phyloP scores from a whole-genome alignment of 1,140 invertebrate species.

The Eriocheir sinensis region DNA sequence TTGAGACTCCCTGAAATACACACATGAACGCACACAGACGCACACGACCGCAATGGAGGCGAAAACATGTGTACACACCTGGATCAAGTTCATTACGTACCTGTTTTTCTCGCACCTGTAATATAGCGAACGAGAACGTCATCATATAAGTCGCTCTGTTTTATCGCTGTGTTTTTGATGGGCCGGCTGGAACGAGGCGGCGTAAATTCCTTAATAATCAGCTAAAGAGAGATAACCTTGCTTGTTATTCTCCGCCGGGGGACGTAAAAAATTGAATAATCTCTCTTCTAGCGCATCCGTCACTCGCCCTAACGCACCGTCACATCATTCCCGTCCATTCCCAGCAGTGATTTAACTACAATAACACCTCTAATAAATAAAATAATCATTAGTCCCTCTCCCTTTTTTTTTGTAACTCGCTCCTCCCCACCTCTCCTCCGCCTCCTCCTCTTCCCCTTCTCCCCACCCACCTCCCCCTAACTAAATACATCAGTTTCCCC shows the following conservation, averaged over 20 bases:
- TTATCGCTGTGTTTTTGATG: neutral
- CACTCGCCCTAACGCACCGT: conserved; percentile 5
- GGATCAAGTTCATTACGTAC: neutral
- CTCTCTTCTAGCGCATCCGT: neutral
- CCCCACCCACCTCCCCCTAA: neutral
- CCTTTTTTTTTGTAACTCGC: neutral
- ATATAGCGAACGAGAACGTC: neutral
- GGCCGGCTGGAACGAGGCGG: neutral
- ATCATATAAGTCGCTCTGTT: conserved; percentile 17
- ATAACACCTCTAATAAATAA: conserved; percentile 19
- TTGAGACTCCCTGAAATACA: neutral
- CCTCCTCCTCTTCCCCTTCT: neutral
- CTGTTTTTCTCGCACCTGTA: neutral
- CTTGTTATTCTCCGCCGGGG: neutral
- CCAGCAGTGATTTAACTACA: neutral
- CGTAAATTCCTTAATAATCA: conserved; percentile 26
- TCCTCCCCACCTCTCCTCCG: neutral
- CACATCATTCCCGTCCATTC: conserved; percentile 13
- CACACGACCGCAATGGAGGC: neutral
- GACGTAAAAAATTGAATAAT: neutral
- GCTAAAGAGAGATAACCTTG: conserved; percentile 10
- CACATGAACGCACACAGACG: neutral
- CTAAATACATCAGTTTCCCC: neutral
- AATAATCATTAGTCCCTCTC: conserved; percentile 26
- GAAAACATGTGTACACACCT: neutral